phyloP scores from a whole-genome alignment of 2,113 vertebrate genomes.

The Amphilophus citrinellus region DNA sequence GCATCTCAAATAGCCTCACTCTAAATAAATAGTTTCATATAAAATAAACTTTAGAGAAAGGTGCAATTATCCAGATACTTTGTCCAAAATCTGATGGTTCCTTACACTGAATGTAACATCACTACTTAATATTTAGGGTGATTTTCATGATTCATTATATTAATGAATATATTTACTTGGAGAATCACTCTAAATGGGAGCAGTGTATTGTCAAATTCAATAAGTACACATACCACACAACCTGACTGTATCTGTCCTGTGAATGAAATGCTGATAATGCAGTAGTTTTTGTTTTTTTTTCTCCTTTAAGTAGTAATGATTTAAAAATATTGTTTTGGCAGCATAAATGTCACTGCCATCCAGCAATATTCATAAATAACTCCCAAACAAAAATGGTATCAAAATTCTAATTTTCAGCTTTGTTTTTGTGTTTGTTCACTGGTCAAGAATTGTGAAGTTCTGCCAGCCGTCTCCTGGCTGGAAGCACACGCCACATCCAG shows the following conservation, averaged over 20 bases:
- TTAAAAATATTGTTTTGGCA: not conserved
- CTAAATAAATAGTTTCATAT: constrained; percentile 72
- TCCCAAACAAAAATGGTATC: not conserved
- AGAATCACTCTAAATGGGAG: not conserved
- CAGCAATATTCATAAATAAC: not conserved
- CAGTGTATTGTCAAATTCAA: not conserved
- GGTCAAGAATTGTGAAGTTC: not conserved
- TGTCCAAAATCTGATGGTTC: not conserved
- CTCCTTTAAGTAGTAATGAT: not conserved
- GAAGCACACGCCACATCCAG: not conserved
- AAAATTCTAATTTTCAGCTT: not conserved
- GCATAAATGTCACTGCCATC: not conserved
- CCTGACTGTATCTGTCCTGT: not conserved
- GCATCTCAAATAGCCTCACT: constrained; percentile 45
- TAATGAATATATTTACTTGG: not conserved
- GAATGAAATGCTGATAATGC: not conserved
- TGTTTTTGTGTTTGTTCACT: constrained; percentile 1
- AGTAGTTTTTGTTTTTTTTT: too few relatives aligned
- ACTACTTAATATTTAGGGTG: not conserved
- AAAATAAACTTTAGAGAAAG: constrained; percentile 12
- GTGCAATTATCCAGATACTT: not conserved
- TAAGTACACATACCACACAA: not conserved
- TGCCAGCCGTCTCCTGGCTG: not conserved
- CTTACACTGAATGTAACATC: not conserved
- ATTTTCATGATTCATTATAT: not conserved